phyloP scores from a whole-genome alignment of 2,888 invertebrate genomes.

The Zhengitettix transpicula region DNA sequence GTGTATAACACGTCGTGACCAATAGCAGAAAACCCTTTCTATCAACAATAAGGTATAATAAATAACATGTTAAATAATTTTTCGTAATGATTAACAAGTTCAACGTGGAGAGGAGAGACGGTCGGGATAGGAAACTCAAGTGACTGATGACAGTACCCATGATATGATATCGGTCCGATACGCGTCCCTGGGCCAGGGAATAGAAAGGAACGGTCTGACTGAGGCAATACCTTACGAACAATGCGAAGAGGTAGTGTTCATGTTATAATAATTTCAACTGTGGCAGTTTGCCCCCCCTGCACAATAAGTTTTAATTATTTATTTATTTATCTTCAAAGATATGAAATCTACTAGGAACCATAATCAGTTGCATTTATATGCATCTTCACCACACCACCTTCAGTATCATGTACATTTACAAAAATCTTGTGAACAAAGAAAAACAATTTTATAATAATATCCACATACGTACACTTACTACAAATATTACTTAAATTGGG shows the following conservation, averaged over 20 bases:
- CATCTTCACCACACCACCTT: conserved; percentile 13
- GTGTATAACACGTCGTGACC: not conserved
- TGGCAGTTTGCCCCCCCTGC: conserved; percentile 9
- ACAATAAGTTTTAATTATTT: conserved; percentile 9
- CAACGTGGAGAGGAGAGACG: not conserved
- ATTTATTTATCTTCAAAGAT: conserved; percentile 20
- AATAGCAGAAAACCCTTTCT: conserved; percentile 2
- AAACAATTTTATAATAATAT: conserved; percentile 14
- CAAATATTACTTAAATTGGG: conserved; percentile 15
- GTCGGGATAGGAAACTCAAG: too few relatives aligned
- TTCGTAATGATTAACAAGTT: not conserved
- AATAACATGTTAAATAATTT: not conserved
- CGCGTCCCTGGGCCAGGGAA: not conserved
- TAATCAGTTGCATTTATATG: conserved; percentile 14
- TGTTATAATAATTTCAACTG: conserved; percentile 3
- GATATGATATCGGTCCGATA: conserved; percentile 8
- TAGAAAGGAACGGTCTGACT: not conserved
- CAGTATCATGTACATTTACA: conserved; percentile 9
- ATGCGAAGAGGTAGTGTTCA: conserved; percentile 4
- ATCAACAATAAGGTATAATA: not conserved
- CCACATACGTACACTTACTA: conserved; percentile 15
- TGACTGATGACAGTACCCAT: conserved; percentile 10
- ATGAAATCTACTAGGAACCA: conserved; percentile 31
- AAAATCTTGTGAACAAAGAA: conserved; percentile 12
- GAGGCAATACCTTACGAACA: not conserved